Evolutionary conservation across 2,797 vertebrate genomes (phyloP).

Genomic region (Crenuchus spilurus): DNA sequence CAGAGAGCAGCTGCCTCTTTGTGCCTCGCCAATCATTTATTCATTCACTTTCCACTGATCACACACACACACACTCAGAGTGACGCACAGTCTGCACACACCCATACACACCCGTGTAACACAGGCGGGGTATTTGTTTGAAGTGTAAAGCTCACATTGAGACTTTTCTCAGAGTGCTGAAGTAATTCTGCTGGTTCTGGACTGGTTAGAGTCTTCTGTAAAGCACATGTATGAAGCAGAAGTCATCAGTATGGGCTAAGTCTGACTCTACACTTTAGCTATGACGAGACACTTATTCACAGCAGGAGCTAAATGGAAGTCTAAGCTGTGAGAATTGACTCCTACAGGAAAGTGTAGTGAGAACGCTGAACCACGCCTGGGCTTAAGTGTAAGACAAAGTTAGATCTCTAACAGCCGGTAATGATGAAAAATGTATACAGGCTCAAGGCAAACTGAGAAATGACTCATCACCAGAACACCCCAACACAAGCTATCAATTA

Average conservation of each 20-base stretch:
- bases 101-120: slow-evolving; percentile 1
- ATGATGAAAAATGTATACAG: slow-evolving; percentile 45
- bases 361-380: neutral
- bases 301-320: neutral
- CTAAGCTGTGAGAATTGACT: neutral
- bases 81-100: slow-evolving; percentile 53
- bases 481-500: slow-evolving; percentile 41
- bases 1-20: slow-evolving; percentile 50
- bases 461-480: slow-evolving; percentile 29
- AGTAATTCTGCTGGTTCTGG: neutral
- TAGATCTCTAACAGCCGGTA: slow-evolving; percentile 23
- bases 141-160: neutral
- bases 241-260: neutral
- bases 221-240: neutral
- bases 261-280: neutral
- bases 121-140: neutral
- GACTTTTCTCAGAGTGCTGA: too few relatives aligned
- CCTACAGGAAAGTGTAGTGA: neutral
- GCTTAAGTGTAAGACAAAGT: slow-evolving; percentile 24
- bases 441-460: slow-evolving; percentile 25
- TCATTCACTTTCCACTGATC: slow-evolving; percentile 71
- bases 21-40: slow-evolving; percentile 66
- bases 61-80: slow-evolving; percentile 39
- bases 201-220: neutral
- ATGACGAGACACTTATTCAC: neutral